phyloP scores from a whole-genome alignment of 2,113 vertebrate species.

The Sylvietta virens region DNA sequence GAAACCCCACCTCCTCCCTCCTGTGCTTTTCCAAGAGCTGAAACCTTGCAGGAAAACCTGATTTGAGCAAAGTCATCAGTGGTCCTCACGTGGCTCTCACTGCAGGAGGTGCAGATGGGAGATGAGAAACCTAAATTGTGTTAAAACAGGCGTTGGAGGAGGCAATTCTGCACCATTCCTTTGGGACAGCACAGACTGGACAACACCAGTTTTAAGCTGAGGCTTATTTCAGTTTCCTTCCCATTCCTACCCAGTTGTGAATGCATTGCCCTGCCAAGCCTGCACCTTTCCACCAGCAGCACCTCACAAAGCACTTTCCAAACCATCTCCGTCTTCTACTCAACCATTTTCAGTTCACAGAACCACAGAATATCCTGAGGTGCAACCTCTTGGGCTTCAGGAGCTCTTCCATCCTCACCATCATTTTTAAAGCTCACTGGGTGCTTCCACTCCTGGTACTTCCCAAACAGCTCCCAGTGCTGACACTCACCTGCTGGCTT shows the following conservation, averaged over 20 bases:
- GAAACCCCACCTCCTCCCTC: background rate
- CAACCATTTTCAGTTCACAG: background rate
- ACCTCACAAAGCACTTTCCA: background rate
- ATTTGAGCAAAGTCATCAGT: background rate
- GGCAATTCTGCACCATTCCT: background rate
- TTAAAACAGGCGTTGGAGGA: background rate
- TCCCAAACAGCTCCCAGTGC: background rate
- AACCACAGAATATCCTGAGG: background rate
- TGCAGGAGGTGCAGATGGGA: background rate
- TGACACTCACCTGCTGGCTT: background rate
- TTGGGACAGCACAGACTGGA: background rate
- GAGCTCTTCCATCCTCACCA: background rate
- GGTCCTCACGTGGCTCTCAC: background rate
- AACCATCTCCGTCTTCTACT: background rate
- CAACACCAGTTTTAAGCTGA: background rate
- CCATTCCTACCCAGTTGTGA: background rate
- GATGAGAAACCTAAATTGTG: background rate
- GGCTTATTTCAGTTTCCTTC: background rate
- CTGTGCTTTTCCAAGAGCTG: background rate
- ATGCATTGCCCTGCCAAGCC: accelerated
- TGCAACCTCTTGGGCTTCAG: background rate
- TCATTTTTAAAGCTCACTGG: background rate
- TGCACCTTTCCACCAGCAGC: background rate
- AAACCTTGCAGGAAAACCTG: background rate
- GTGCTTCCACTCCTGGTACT: accelerated